Base-by-base conservation (phyloP, 2,888 invertebrate genomes). In the Adineta ricciae region DNA sequence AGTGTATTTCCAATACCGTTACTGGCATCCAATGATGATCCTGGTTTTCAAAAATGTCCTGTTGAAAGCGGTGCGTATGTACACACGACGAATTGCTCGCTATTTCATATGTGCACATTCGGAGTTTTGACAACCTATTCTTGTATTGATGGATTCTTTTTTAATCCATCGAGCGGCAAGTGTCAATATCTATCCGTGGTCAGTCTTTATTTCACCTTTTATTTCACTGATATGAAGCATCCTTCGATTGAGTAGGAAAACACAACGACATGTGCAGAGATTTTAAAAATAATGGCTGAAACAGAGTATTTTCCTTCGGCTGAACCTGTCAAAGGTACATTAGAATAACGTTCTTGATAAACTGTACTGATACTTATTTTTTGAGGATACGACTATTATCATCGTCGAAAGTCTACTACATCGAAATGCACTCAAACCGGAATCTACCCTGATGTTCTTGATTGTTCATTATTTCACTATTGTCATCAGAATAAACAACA, bases 381-480 rank as follows among this genome's bases (percentile, higher is more conserved):
- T 50, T n/a, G n/a, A 50, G 64, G 16, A 16, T 19, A 64, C 19
- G 32, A 64, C 32, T 32, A 32, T 56, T 27, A 56, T 64, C 19
- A 64, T 64, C 64, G 24, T 32, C 32, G 64, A 32, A 64, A 64
- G 32, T 64, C 64, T 32, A 2, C 19, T 27, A 14, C 16, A 64
- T 64, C 64, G 32, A 2, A 64, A 36, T 64, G 64, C 19, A 64
- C 32, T 8, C 64, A 64, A 64, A 19, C 19, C 32, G 64, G 64
- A 32, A 64, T 64, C 3, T 64, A 64, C 32, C 32, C 64, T 5
- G 64, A 64, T 32, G 32, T 64, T 32, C 64, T 64, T 9, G 64
- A 64, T 64, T 64, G 64, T 64, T 64, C 64, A 32, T 64, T 64
- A 19, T 64, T 64, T 64, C 64, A 64, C 32, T 64, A 64, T 64